A percentile compares a stretch with the other conserved stretches of the same genome.
These are phyloP conservation scores for Amblyornis subalaris DNA, from an alignment of 2,113 vertebrate genomes.

Conservation along the genomic window DNA sequence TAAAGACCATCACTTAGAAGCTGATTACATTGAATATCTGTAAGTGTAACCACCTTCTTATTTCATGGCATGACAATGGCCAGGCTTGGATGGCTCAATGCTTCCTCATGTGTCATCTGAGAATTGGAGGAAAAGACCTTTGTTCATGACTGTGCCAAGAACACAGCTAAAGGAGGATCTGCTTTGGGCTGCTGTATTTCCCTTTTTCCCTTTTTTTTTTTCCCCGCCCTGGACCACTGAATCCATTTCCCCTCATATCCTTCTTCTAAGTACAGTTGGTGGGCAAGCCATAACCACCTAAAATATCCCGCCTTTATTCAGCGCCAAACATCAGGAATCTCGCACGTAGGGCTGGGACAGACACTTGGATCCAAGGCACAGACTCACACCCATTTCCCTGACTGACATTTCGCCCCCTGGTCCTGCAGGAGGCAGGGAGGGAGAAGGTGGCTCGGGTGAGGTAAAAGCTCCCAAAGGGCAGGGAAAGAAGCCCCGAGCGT, in stretches of 20 bases:
- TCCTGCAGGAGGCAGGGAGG: neutral
- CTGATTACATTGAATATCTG: neutral
- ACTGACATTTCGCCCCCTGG: neutral
- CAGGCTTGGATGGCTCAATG: neutral
- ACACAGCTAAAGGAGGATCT: neutral
- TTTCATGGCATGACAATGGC: neutral
- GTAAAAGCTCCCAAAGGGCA: neutral
- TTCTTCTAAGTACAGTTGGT: neutral
- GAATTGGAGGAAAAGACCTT: neutral
- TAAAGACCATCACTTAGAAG: neutral
- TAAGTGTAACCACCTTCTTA: neutral
- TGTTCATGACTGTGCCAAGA: neutral
- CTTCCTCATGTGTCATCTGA: neutral
- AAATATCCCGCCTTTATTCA: neutral
- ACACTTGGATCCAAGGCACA: fast-evolving
- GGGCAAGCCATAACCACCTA: fast-evolving
- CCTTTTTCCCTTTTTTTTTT: neutral
- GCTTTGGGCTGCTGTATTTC: neutral
- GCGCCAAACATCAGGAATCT: neutral
- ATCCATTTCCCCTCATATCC: neutral
- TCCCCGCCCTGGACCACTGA: neutral
- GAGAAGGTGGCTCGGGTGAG: neutral
- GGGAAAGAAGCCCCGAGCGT: neutral
- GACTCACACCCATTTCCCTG: fast-evolving
- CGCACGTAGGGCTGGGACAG: neutral